Evolutionary conservation across 2,113 vertebrate genomes (phyloP), one percentile per base, ranked within the genome.

Genomic region (Austrofundulus limnaeus): DNA sequence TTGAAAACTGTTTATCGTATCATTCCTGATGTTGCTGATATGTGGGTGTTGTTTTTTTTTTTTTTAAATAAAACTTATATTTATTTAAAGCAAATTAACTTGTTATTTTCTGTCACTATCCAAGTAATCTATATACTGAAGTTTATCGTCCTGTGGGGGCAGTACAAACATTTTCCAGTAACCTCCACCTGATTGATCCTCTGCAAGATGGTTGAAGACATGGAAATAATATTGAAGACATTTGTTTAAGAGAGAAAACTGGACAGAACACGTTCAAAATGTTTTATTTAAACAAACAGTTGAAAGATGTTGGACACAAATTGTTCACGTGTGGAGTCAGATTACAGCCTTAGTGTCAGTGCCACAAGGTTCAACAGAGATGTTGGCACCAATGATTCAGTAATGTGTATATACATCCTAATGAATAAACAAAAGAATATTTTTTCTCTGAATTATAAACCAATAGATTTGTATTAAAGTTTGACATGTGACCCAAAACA

Each of bases 1-100:
- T 94, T 96, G 93, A 98, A 96, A 98, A 95, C 94, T 97, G 95
- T 98, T 96, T 96, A 96, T 98, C 95, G 95, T 98, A 98, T 96
- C 96, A 99, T 98, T 99, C 96, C 97, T 95, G 93, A 96, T 95
- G 95, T 98, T 83, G 93, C 95, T 94, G 93, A 96, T 91, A 96
- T 97, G 94, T 98, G 95, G 95, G 95, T 97, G 95, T 97, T 97
- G 96, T 78, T 72, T 72, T 84, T 97, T 97, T 98, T 83, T 70
- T 78, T 82, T 97, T 94, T 28, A 28, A 99, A 96, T 99, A 98
- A 99, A 99, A 96, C 95, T 93, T 97, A 97, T 99, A 99, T 99
- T 99, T 99, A 99, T 99, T 99, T 98, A 96, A 97, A 96, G 92
- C 92, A 94, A 88, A 90, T 85, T 84, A 45, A 75, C 62, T 68